These are phyloP conservation scores for Harpalus rufipes DNA, from an alignment of 2,888 invertebrate genomes.

Conservation along the genomic window DNA sequence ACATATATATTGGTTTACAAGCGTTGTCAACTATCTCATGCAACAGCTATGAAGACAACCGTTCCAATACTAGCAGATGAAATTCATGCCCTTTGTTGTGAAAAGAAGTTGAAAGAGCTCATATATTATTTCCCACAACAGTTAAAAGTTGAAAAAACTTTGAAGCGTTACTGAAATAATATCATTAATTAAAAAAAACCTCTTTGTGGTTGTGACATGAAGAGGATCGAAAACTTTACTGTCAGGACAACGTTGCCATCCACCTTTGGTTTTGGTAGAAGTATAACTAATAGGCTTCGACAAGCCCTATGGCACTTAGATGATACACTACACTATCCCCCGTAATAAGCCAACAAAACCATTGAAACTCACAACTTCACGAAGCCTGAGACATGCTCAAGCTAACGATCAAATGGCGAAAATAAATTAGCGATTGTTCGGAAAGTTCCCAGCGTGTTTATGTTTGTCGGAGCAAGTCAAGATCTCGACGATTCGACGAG, in stretches of 20 bases:
- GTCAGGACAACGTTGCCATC: background rate
- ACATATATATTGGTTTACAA: too few relatives aligned
- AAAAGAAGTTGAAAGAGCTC: too few relatives aligned
- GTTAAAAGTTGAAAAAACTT: too few relatives aligned
- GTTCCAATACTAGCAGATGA: too few relatives aligned
- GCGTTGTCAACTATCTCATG: too few relatives aligned
- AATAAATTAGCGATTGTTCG: slow-evolving; percentile 63
- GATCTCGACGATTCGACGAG: slow-evolving; percentile 39
- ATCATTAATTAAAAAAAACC: background rate
- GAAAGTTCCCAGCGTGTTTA: slow-evolving; percentile 58
- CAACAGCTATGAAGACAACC: too few relatives aligned
- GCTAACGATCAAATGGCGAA: slow-evolving; percentile 63
- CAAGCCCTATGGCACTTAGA: slow-evolving; percentile 54
- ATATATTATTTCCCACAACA: too few relatives aligned
- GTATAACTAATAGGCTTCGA: slow-evolving; percentile 63
- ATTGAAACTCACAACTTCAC: slow-evolving; percentile 53
- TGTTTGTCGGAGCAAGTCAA: slow-evolving; percentile 12
- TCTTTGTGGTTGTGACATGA: background rate
- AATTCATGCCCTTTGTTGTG: too few relatives aligned
- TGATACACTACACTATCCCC: slow-evolving; percentile 50
- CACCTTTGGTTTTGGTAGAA: background rate
- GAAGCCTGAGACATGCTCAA: slow-evolving; percentile 32
- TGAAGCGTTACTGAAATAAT: background rate
- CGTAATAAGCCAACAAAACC: slow-evolving; percentile 59
- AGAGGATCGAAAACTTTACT: background rate